phyloP scores from a whole-genome alignment of 2,797 vertebrate genomes.

The Ataeniobius toweri region DNA sequence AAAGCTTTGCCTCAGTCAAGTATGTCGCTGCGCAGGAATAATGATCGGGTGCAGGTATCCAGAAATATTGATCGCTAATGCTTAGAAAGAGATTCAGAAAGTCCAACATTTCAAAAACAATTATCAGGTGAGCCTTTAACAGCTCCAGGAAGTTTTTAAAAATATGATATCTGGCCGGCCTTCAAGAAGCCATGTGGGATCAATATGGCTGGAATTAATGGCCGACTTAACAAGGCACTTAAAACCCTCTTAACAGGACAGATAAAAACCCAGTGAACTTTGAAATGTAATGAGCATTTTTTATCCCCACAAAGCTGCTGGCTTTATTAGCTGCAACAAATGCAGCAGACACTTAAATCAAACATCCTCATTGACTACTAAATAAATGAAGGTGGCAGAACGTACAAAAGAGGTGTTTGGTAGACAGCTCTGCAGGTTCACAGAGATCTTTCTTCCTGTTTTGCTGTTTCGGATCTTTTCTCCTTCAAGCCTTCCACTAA shows the following conservation, averaged over 20 bases:
- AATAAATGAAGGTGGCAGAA: slow-evolving; percentile 59
- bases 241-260: slow-evolving; percentile 73
- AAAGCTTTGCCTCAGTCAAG: slow-evolving; percentile 21
- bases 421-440: slow-evolving; percentile 11
- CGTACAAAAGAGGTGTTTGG: slow-evolving; percentile 37
- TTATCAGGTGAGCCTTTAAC: slow-evolving; percentile 59
- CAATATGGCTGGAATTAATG: slow-evolving; percentile 74
- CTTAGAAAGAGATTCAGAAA: slow-evolving; percentile 25
- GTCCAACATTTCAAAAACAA: slow-evolving; percentile 63
- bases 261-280: slow-evolving; percentile 75
- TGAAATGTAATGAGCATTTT: slow-evolving; percentile 75
- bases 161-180: slow-evolving; percentile 58
- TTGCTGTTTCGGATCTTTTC: neutral
- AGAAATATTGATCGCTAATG: slow-evolving; percentile 44
- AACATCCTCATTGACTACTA: slow-evolving; percentile 63
- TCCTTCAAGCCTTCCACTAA: slow-evolving; percentile 11
- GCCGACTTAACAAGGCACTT: slow-evolving; percentile 76
- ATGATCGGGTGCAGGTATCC: slow-evolving; percentile 47
- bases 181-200: slow-evolving; percentile 47
- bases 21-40: slow-evolving; percentile 30
- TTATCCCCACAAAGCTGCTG: slow-evolving; percentile 54
- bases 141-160: slow-evolving; percentile 52
- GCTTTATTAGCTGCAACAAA: slow-evolving; percentile 73
- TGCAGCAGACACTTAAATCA: slow-evolving; percentile 60
- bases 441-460: neutral